Conservation (phyloP, 2,888 invertebrate species). For the Drosophila atripex region DNA sequence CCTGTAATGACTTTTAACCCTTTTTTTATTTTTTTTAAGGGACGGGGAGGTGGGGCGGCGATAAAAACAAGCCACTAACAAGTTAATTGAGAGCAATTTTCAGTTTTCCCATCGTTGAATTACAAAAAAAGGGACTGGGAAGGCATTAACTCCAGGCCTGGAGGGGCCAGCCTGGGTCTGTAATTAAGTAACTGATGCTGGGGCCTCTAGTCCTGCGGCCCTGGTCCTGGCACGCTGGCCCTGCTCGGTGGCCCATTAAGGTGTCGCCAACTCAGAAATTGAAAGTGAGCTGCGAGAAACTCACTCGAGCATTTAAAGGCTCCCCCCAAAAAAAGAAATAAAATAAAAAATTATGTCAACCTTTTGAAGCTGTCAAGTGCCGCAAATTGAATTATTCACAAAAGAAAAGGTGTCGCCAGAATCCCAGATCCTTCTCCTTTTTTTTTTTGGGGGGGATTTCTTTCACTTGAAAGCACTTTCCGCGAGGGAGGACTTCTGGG, state of each 20-base stretch:
- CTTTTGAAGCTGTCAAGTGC: slow-evolving; percentile 66
- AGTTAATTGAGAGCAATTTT: slow-evolving; percentile 56
- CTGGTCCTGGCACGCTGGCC: slow-evolving; percentile 33
- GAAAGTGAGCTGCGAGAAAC: slow-evolving; percentile 48
- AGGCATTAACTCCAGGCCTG: slow-evolving; percentile 5
- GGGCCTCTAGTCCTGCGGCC: not conserved
- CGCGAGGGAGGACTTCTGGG: not conserved
- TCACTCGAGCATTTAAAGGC: slow-evolving; percentile 54
- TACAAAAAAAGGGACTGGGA: slow-evolving; percentile 10
- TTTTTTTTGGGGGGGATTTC: not conserved
- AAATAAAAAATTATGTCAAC: slow-evolving; percentile 52
- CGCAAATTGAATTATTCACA: slow-evolving; percentile 69
- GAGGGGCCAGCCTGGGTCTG: slow-evolving; percentile 6
- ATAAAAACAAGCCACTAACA: slow-evolving; percentile 40
- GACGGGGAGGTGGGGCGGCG: not conserved
- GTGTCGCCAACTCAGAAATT: slow-evolving; percentile 58
- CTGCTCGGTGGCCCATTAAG: slow-evolving; percentile 56
- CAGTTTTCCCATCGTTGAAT: slow-evolving; percentile 43
- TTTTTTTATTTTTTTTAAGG: slow-evolving; percentile 13
- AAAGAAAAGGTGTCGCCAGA: slow-evolving; percentile 65
- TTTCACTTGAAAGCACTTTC: not conserved
- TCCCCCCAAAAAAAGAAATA: slow-evolving; percentile 21
- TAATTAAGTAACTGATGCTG: slow-evolving; percentile 37
- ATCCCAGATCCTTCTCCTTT: slow-evolving; percentile 20
- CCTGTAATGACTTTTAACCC: slow-evolving; percentile 23